These are phyloP conservation scores for Propithecus perrieri DNA, from an alignment of 2,797 vertebrate species.

Conservation along the genomic window DNA sequence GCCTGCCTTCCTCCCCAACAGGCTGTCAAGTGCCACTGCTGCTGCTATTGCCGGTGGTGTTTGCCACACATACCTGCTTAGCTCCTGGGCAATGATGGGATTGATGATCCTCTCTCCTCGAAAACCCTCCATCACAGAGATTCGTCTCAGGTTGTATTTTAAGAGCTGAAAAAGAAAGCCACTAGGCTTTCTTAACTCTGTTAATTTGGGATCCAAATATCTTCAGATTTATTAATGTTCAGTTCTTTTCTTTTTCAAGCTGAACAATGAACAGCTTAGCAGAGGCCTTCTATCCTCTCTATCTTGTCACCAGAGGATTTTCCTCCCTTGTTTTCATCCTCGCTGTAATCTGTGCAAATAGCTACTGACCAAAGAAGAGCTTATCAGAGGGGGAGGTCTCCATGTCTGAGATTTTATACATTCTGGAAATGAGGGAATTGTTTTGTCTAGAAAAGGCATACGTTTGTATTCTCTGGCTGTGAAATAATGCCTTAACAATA, in stretches of 20 bases:
- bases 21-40: background rate
- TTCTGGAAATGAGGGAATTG: conserved; percentile 18
- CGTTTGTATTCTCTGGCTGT: background rate
- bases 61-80: background rate
- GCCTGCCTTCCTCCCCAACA: background rate
- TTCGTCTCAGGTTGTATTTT: conserved; percentile 51
- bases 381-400: background rate
- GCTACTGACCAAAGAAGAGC: background rate
- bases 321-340: background rate
- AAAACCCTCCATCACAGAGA: background rate
- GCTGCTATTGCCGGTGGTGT: background rate
- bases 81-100: background rate
- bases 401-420: conserved; percentile 25
- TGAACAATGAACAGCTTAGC: background rate
- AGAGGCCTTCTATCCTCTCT: background rate
- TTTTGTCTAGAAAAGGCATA: conserved; percentile 11
- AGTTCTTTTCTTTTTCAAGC: conserved; percentile 1
- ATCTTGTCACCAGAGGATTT: background rate
- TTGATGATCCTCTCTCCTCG: background rate
- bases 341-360: background rate
- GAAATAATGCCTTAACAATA: background rate
- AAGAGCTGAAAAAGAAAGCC: conserved; percentile 26
- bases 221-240: conserved; percentile 21
- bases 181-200: background rate
- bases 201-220: conserved; percentile 35